Conservation (phyloP, 2,888 invertebrate species). For the Melinaea menophilus region DNA sequence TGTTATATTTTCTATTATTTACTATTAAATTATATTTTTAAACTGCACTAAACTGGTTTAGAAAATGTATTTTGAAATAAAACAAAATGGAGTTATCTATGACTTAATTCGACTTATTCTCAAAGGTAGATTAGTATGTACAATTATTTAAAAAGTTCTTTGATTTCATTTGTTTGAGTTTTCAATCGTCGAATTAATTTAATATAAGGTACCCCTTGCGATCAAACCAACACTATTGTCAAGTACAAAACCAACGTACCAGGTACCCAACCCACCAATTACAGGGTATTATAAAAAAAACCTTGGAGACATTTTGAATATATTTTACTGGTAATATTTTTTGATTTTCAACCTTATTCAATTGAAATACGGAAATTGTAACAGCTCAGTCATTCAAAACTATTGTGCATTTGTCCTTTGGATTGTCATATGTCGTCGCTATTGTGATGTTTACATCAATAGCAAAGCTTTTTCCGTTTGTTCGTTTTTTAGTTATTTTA, state of each 20-base stretch:
- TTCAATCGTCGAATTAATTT: constrained; percentile 65
- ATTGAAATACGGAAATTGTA: constrained; percentile 19
- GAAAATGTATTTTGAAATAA: too few relatives aligned
- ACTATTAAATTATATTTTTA: constrained; percentile 1
- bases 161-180: constrained; percentile 36
- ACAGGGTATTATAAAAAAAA: constrained; percentile 69
- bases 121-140: too few relatives aligned
- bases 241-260: constrained; percentile 65
- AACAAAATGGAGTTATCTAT: too few relatives aligned
- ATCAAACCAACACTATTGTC: constrained; percentile 41
- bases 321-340: constrained; percentile 60
- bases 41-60: not conserved
- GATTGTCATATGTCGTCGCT: constrained; percentile 74
- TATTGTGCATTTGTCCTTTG: constrained; percentile 68
- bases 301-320: constrained; percentile 73
- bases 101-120: too few relatives aligned
- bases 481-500: constrained; percentile 51
- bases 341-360: constrained; percentile 38
- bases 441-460: constrained; percentile 70
- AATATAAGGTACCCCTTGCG: constrained; percentile 60
- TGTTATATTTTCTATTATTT: constrained; percentile 1
- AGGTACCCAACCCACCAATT: constrained; percentile 79
- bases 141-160: constrained; percentile 16
- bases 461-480: constrained; percentile 54
- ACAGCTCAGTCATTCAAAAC: constrained; percentile 54